Conservation (phyloP, 2,113 vertebrate genomes). For the Neogale vison region DNA sequence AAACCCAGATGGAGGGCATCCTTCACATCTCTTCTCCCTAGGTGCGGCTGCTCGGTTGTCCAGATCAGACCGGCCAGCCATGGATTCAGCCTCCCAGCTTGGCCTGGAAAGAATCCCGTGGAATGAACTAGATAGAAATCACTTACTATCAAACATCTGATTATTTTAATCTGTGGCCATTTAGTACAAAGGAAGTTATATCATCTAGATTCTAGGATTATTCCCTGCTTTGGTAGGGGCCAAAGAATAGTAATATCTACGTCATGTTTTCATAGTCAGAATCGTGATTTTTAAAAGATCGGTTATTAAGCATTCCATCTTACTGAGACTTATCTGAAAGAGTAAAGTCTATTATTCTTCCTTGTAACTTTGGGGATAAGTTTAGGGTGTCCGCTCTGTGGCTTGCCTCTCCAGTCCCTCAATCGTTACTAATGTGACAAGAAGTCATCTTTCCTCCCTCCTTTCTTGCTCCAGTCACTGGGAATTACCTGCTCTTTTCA, state of each 20-base stretch:
- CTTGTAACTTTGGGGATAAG: neutral
- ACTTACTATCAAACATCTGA: neutral
- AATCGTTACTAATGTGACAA: neutral
- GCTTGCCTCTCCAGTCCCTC: neutral
- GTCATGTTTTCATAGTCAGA: neutral
- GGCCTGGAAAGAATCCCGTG: neutral
- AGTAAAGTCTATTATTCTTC: neutral
- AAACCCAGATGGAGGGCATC: neutral
- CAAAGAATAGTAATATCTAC: neutral
- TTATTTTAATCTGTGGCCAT: neutral
- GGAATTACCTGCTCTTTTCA: neutral
- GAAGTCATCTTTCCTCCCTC: neutral
- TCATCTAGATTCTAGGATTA: neutral
- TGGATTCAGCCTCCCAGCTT: neutral
- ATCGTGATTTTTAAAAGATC: neutral
- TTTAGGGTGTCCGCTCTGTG: neutral
- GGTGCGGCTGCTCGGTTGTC: neutral
- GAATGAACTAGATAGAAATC: neutral
- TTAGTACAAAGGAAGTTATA: neutral
- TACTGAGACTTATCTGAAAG: neutral
- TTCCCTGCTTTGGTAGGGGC: neutral
- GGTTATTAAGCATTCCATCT: neutral
- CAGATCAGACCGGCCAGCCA: fast-evolving
- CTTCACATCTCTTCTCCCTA: neutral
- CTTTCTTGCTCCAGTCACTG: neutral